Evolutionary conservation across 2,888 invertebrate genomes (phyloP), one percentile per base, ranked within the genome.

Genomic region (Sthenelais limicola): DNA sequence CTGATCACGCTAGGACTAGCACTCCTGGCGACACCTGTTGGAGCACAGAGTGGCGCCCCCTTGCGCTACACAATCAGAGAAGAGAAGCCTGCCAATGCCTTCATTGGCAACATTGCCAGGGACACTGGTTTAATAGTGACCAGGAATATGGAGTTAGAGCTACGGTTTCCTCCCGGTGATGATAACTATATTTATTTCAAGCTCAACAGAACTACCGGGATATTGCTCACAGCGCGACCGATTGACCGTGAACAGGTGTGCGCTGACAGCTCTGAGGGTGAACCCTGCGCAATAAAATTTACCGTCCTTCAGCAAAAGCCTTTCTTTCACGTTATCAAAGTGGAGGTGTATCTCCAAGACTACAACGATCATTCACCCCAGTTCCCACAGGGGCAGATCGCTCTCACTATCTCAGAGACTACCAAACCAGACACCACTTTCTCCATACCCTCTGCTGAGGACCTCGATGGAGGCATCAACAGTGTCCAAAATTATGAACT

Each of bases 261-360:
- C 30, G 7, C 68, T 12, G 49, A 48, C n/a, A 18, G 26, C 89
- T 48, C 47, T 18, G 30, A 62, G n/a, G 35, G 62, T 12, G 49
- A 48, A 18, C 26, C 51, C 18, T 77, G 75, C 48, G 56, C 62
- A 26, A 48, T 75, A 7, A 47, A 54, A 15, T 67, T 77, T 24
- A 75, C 74, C 62, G 72, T 77, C 24, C 62, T 71, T 28, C 51
- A 58, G 47, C 47, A 47, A 7, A 30, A 21, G 47, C 67, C 47
- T 47, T 67, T 49, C 48, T 48, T 67, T 21, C 48, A 67, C 18
- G 32, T 67, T 28, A 67, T 67, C 67, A 67, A 67, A 48, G 32
- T 49, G 15, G 48, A 67, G 67, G 48, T 67, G 7, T 47, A 48
- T 21, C 26, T 67, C 7, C 48, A 48, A 30, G 67, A 67, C 21